Base-by-base conservation (phyloP, 2,797 vertebrate genomes). In the Lycodopsis pacificus region DNA sequence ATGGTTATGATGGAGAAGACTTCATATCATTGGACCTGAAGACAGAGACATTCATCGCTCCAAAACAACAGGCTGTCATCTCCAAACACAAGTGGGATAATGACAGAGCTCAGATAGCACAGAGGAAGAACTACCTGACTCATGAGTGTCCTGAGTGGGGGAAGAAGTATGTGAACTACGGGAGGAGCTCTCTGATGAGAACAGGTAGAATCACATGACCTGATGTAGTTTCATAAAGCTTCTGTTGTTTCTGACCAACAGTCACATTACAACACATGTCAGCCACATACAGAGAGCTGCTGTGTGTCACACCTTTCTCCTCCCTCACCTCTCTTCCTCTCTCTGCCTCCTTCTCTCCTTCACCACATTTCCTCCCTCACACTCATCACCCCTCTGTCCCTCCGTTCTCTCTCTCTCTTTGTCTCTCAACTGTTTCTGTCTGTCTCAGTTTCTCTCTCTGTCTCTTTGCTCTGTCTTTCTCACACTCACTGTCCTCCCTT, bases 201-300 rank as follows among this genome's bases (percentile, higher is more conserved):
- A 90, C 19, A 91, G 89, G 92, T 93, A 90, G 20, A 59, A 25
- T 65, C 46, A 73, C 73, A 54, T 75, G 42, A 73, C 19, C 63
- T 77, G 57, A 48, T 58, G 32, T 4, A 19, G 22, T 25, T 53
- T 53, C n/a, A 53, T 53, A 5, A 4, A 53, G 19, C 48, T n/a
- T 49, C 48, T 49, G 3, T 49, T 49, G 46, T 48, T 48, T 20
- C 46, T 48, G 19, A n/a, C 46, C 46, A n/a, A n/a, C 46, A 49
- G 46, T 49, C 17, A n/a, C 46, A 49, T 49, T 9, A 49, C 46
- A n/a, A 1, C 1, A 10, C 46, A 48, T 44, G 42, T 44, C 42
- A 5, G 7, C 14, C 13, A 13, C 40, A 5, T 40, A 32, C 32
- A 42, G 40, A 42, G 40, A 42, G 4, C 40, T 36, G 4, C 38